Evolutionary conservation across 2,797 vertebrate species (phyloP).

Genomic region (Tenualosa thibaudeaui): DNA sequence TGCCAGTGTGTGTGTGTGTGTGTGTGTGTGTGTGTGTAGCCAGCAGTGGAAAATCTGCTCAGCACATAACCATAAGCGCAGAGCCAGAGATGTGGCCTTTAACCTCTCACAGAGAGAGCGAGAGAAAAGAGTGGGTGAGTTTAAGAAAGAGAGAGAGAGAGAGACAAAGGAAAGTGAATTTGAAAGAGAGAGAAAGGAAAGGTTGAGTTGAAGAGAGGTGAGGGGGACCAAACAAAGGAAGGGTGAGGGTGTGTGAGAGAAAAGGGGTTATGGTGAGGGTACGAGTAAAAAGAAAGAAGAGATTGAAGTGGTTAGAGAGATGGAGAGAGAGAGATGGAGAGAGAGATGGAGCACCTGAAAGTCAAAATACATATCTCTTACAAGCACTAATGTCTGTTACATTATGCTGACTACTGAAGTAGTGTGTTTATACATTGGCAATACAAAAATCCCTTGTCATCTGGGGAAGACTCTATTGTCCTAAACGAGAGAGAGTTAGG

Average conservation of each 20-base stretch:
- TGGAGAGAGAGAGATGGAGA: not conserved
- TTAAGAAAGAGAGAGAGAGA: not conserved
- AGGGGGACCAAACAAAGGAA: not conserved
- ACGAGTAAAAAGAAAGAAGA: not conserved
- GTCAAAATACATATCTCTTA: not conserved
- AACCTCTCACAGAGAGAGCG: not conserved
- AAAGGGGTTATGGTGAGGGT: not conserved
- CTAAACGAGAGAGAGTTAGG: no score
- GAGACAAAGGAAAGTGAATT: not conserved
- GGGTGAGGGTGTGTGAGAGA: not conserved
- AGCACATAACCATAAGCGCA: not conserved
- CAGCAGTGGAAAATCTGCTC: slow-evolving; percentile 2
- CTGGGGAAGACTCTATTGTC: no score
- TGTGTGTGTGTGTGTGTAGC: not conserved
- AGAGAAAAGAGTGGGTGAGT: not conserved
- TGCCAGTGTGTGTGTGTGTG: not conserved
- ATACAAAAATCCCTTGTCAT: no score
- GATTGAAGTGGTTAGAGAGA: not conserved
- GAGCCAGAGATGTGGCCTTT: not conserved
- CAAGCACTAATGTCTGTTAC: no score
- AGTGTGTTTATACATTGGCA: no score
- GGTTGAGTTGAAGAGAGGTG: not conserved
- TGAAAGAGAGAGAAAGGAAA: not conserved
- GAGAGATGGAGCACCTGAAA: not conserved
- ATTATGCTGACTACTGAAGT: not conserved